Base-by-base conservation (phyloP, 2,113 vertebrate species). In the Phylloscopus trochiloides region DNA sequence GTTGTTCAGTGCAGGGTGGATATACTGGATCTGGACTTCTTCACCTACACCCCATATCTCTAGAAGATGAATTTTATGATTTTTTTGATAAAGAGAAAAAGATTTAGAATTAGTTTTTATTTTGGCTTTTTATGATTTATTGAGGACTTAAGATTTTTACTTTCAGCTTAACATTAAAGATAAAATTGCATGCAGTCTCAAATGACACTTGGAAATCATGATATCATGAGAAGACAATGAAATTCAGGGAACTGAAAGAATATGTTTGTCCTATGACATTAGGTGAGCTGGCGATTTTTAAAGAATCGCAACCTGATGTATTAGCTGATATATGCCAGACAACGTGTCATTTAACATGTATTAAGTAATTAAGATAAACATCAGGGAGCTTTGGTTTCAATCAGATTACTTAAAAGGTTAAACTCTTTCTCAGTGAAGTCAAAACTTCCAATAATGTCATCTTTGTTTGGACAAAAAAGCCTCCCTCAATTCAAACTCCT, bases 331-430 rank as follows among this genome's bases (percentile, higher is more conserved):
- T 54, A 74, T 22, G 61, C 40, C 51, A 89, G 70, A 86, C 42
- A 67, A 67, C 3, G 1, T 90, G 95, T 71, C 61, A 82, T 72
- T 93, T 91, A 96, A 72, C n/a, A 57, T 0, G 26, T 43, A 90
- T 93, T 96, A 94, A 90, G 80, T 91, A 89, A 89, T 77, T 71
- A 78, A 79, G 77, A 93, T 85, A 86, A 91, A 85, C 65, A 93
- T 62, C 28, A 79, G 54, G 57, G 65, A 90, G 94, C 90, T 92
- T 95, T 90, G 43, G 52, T 70, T 93, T 87, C 90, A 78, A 25
- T 91, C 88, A 59, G 92, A 93, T 93, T 96, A 93, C 85, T 87
- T 90, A 90, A 82, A 90, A 95, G 94, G 48, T 86, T 95, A 90
- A 95, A 95, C 61, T 80, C 59, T 62, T 75, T 81, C 43, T 68